phyloP scores from a whole-genome alignment of 2,113 vertebrate genomes.

The Nanorana parkeri region DNA sequence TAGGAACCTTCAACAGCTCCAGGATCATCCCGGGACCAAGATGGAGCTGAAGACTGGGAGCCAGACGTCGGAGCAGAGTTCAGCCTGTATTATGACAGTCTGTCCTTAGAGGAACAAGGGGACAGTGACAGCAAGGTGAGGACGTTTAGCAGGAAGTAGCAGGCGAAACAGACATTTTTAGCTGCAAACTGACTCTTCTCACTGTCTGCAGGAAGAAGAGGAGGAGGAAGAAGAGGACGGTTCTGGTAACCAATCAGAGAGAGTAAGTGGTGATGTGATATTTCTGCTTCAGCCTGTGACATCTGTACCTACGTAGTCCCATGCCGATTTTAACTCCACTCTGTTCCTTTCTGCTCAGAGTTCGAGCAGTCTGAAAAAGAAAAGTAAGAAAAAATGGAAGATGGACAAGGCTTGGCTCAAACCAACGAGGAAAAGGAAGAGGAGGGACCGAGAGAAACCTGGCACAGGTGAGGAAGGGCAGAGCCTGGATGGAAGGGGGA shows the following conservation, averaged over 20 bases:
- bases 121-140: conserved; percentile 82
- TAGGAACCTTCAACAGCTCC: conserved; percentile 21
- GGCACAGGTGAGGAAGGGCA: conserved; percentile 60
- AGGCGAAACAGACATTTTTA: neutral
- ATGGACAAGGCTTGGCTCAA: conserved; percentile 77
- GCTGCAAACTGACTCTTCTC: neutral
- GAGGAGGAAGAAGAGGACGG: conserved; percentile 73
- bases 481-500: neutral
- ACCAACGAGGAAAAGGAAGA: conserved; percentile 71
- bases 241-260: conserved; percentile 76
- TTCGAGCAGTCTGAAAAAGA: conserved; percentile 65
- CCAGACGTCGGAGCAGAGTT: conserved; percentile 74
- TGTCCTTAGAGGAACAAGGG: conserved; percentile 70
- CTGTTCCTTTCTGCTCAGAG: conserved; percentile 59
- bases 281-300: neutral
- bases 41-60: conserved; percentile 67
- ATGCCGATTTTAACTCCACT: too few relatives aligned
- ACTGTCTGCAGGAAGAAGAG: conserved; percentile 57
- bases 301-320: neutral
- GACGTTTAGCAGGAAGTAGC: neutral
- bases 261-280: conserved; percentile 65
- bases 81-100: conserved; percentile 76
- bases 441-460: conserved; percentile 65
- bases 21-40: conserved; percentile 32
- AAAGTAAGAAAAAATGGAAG: conserved; percentile 67